A percentile compares a stretch with the other conserved stretches of the same genome.
These are phyloP conservation scores for Noturus placidus DNA, from an alignment of 2,113 vertebrate species.

Conservation along the genomic window DNA sequence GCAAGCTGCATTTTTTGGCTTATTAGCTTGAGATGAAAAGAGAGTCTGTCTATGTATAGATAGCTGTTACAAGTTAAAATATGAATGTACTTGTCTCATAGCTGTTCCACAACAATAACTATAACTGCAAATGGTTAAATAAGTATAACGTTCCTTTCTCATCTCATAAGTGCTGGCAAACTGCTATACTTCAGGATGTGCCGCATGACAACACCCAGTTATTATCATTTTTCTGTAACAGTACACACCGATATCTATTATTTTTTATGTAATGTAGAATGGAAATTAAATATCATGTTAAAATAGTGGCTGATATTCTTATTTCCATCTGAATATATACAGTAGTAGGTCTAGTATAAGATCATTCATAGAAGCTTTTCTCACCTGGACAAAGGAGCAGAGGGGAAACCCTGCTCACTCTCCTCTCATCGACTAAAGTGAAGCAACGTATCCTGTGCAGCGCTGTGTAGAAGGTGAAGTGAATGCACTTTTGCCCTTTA, in stretches of 20 bases:
- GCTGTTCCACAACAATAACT: not conserved
- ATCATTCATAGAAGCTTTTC: not conserved
- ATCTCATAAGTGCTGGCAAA: not conserved
- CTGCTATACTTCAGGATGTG: not conserved
- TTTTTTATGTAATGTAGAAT: not conserved
- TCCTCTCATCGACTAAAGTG: conserved; percentile 64
- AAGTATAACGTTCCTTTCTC: not conserved
- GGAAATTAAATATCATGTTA: not conserved
- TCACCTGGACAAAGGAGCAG: conserved; percentile 78
- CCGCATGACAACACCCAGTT: not conserved
- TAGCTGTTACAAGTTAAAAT: not conserved
- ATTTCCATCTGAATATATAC: not conserved
- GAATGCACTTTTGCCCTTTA: conserved; percentile 58
- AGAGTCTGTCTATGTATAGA: not conserved
- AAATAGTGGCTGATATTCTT: not conserved
- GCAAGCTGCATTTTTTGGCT: not conserved
- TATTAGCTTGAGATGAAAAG: not conserved
- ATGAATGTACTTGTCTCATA: not conserved
- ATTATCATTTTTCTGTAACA: not conserved
- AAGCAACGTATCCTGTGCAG: conserved; percentile 62
- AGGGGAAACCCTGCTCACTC: conserved; percentile 59
- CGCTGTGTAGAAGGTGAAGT: conserved; percentile 70
- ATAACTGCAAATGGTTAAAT: not conserved
- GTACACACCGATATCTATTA: not conserved
- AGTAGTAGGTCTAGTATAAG: not conserved